These are phyloP conservation scores for Microplitis manilae DNA, from an alignment of 2,888 invertebrate genomes.

Conservation along the genomic window DNA sequence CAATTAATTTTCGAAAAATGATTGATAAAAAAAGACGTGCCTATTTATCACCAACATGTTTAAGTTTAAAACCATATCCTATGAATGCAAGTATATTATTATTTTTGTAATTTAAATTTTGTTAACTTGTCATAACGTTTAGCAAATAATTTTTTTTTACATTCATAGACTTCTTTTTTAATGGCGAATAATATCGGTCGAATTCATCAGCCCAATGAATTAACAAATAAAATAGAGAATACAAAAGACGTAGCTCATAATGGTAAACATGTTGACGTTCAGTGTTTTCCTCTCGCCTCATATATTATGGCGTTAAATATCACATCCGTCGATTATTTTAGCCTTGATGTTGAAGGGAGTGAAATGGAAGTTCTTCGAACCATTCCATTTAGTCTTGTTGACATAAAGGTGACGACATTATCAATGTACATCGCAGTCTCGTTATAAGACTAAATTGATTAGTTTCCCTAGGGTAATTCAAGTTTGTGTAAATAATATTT, in stretches of 20 bases:
- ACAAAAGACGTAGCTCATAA: constrained; percentile 56
- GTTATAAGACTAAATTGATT: not conserved
- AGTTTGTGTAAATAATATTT: not conserved
- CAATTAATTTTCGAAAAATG: constrained; percentile 71
- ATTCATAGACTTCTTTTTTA: constrained; percentile 67
- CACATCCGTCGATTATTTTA: constrained; percentile 74
- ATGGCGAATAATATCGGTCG: constrained; percentile 71
- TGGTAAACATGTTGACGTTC: constrained; percentile 68
- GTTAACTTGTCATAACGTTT: too few relatives aligned
- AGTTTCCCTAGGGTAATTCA: not conserved
- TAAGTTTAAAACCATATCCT: constrained; percentile 69
- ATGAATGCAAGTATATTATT: constrained; percentile 63
- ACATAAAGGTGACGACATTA: constrained; percentile 54
- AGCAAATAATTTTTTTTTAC: too few relatives aligned
- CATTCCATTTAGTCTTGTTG: constrained; percentile 73
- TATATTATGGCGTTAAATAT: constrained; percentile 72
- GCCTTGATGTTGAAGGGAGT: constrained; percentile 74
- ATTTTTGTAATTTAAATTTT: too few relatives aligned
- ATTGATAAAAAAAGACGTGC: constrained; percentile 71
- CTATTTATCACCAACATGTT: constrained; percentile 72
- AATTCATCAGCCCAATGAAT: constrained; percentile 59
- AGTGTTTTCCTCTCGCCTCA: constrained; percentile 74
- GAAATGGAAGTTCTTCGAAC: constrained; percentile 73
- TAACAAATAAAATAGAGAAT: constrained; percentile 45
- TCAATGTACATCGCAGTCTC: not conserved